Evolutionary conservation across 2,888 invertebrate genomes (phyloP).

Genomic region (Platycnemis pennipes): DNA sequence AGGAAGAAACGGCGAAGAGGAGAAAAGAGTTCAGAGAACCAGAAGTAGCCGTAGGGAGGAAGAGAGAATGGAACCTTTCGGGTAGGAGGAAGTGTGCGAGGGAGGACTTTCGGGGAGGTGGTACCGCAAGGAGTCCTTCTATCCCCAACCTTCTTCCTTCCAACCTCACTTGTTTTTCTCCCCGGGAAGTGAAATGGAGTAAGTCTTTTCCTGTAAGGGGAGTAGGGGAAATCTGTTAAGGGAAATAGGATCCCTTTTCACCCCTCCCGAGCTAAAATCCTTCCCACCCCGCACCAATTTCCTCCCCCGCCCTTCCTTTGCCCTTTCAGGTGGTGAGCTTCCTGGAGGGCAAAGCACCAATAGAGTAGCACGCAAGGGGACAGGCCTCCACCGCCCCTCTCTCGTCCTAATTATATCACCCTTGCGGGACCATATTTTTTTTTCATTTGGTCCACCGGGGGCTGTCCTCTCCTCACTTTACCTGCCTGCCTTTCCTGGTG

Average conservation of each 20-base stretch:
- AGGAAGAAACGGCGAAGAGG: too few species aligned
- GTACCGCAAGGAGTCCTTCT: neutral
- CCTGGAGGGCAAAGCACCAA: too few species aligned
- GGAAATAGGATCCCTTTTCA: neutral
- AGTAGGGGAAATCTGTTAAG: neutral
- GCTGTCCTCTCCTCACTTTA: neutral
- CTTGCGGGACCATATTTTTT: neutral
- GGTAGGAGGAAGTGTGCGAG: neutral
- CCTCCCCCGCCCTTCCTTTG: neutral
- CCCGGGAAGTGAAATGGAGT: neutral
- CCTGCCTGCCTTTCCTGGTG: neutral
- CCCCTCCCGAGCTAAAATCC: neutral
- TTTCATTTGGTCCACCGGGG: neutral
- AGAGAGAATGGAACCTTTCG: neutral
- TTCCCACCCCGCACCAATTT: neutral
- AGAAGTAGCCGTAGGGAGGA: neutral
- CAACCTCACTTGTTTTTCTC: neutral
- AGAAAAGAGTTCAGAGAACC: neutral
- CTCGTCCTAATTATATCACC: neutral
- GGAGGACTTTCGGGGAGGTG: neutral
- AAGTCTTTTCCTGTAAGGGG: slow-evolving; percentile 18
- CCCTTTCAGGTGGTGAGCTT: neutral
- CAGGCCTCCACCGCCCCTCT: too few species aligned
- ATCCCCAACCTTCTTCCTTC: neutral
- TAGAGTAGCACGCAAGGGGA: too few species aligned